Evolutionary conservation across 1,140 invertebrate genomes (phyloP), one percentile per base, ranked within the genome.

Genomic region (Dolichoris vasculosae): DNA sequence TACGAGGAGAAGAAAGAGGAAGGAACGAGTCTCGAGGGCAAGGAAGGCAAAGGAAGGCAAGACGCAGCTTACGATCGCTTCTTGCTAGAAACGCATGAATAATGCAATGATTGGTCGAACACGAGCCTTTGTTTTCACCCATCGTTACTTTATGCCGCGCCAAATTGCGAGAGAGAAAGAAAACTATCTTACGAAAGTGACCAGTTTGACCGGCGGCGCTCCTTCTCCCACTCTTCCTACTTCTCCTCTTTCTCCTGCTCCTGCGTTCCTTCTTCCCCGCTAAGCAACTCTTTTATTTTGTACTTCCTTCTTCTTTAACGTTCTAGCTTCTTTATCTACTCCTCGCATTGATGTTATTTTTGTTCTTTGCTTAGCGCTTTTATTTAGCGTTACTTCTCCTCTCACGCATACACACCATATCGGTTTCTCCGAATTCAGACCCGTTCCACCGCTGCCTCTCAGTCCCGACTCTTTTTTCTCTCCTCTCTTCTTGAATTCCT

Each of bases 81-180:
- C 89, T 92, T 90, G 88, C 91, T 91, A 90, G 91, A 91, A 90
- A 90, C 88, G 85, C 90, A 92, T 92, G 92, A 92, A 92, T 92
- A 92, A 92, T 92, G 91, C 91, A 92, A 92, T 90, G 92, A 92
- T 92, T 91, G 88, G 89, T 55, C 86, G 86, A 86, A 88, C 88
- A 88, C 87, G 89, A 90, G 89, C 91, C 91, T 92, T 92, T 92
- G 91, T 92, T 91, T 92, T 91, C 92, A 86, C 89, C 90, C 90
- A 90, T 91, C 90, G 90, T 91, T 91, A 91, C 90, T 83, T 77
- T 83, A 77, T 67, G 59, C 87, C 90, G 55, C 89, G 90, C 90
- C 89, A 91, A 91, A 91, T 91, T 91, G 90, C 89, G 89, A 79
- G 82, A 59, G 83, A 69, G 48, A 71, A 38, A 38, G 77, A 73